Percentiles rank a stretch among this genome's conserved stretches.
Evolutionary conservation across 1,140 invertebrate species (phyloP).

Genomic region (Cepaea nemoralis): DNA sequence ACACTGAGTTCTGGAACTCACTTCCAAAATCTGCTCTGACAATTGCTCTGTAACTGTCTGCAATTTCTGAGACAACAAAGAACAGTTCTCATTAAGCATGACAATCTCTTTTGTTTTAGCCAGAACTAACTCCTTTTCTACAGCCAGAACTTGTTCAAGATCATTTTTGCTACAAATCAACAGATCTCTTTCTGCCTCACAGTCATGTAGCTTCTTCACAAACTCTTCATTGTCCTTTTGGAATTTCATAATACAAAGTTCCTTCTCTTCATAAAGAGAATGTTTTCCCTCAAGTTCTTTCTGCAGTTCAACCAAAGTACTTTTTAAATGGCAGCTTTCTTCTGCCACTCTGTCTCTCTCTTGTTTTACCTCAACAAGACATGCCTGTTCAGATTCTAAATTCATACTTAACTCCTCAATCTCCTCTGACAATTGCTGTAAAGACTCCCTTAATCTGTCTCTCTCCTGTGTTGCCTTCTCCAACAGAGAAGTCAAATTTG

Average conservation of each 20-base stretch:
- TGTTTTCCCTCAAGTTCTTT: neutral
- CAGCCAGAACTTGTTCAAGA: neutral
- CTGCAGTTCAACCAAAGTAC: neutral
- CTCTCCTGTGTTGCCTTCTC: conserved; percentile 7
- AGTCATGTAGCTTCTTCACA: neutral
- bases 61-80: neutral
- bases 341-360: neutral
- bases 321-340: neutral
- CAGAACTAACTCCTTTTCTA: neutral
- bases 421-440: neutral
- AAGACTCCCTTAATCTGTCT: neutral
- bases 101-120: neutral
- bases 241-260: neutral
- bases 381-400: neutral
- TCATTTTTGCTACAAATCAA: neutral
- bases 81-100: neutral
- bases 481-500: neutral
- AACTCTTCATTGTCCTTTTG: neutral
- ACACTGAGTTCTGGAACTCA: neutral
- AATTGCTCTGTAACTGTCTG: neutral
- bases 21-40: neutral
- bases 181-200: neutral
- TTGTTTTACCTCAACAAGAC: neutral
- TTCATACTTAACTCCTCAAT: neutral
- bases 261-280: neutral